Evolutionary conservation across 2,113 vertebrate species (phyloP), one percentile per base, ranked within the genome.

Genomic region (Pao palembangensis): DNA sequence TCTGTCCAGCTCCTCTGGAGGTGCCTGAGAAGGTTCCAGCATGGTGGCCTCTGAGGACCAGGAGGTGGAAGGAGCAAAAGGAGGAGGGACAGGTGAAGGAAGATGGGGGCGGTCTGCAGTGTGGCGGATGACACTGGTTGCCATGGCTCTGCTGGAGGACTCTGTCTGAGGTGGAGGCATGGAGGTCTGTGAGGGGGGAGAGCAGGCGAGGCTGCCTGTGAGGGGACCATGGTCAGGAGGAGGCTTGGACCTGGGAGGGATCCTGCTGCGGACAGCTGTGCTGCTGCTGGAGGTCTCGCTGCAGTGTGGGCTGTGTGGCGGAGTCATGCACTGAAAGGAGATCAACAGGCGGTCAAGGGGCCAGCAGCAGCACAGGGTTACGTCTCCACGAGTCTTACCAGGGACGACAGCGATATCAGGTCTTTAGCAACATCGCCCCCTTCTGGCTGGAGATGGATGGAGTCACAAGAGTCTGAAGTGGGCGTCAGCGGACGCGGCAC

Each of bases 391-490:
- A 5, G 3, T 55, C 93, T 91, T 88, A 99, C 97, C 94, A 99
- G 87, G 0, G 94, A 94, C 0, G 95, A 94, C 3, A 96, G 88
- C 42, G 88, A 90, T 19, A 93, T 90, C 61, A 93, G 92, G 82
- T 99, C 96, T 87, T 91, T 94, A 21, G 93, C 88, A 41, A 91
- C 55, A 23, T 93, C 91, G 25, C 57, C 0, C 56, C 17, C 21
- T 71, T 90, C 82, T 0, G 91, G 88, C 2, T 85, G 71, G 16
- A 90, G 79, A n/a, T 90, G 80, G 71, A 92, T 75, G 70, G 92
- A 92, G 75, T 98, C 97, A n/a, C 95, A 96, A 2, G 95, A 94
- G 82, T 99, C 97, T 0, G 95, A 97, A 71, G 94, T 94, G 44
- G 97, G 97, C 0, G 97, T 99, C 49, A 98, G 93, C 0, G 97